Conservation (phyloP, 2,113 vertebrate genomes). For the Mustelus asterias region DNA sequence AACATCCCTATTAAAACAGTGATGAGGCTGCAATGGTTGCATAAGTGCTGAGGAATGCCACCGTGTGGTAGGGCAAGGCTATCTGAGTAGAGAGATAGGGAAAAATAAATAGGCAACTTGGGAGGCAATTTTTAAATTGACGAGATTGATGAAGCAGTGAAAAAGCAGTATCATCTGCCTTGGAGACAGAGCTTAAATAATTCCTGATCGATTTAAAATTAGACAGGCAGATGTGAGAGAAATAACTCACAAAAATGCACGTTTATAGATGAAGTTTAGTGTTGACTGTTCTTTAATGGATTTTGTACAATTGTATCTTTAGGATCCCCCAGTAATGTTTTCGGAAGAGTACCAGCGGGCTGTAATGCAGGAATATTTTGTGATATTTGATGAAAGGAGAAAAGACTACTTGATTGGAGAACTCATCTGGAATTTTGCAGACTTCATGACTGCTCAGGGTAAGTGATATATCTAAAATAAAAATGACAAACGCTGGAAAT, state of each 20-base stretch:
- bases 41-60: neutral
- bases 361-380: constrained; percentile 72
- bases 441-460: constrained; percentile 93
- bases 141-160: neutral
- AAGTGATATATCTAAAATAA: constrained; percentile 36
- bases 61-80: neutral
- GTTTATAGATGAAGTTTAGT: neutral
- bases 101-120: neutral
- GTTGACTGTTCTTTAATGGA: neutral
- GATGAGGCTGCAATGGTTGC: neutral
- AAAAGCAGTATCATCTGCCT: neutral
- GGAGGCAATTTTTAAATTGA: neutral
- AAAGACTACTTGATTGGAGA: constrained; percentile 82
- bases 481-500: neutral
- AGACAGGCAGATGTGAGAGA: neutral
- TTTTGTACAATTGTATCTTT: neutral
- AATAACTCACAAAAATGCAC: neutral
- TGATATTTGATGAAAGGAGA: constrained; percentile 76
- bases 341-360: constrained; percentile 82
- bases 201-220: neutral
- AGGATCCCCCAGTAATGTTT: constrained; percentile 94
- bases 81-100: neutral
- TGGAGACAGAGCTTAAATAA: neutral
- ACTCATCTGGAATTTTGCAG: constrained; percentile 96
- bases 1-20: neutral